Evolutionary conservation across 2,888 invertebrate species (phyloP).

Genomic region (Tetramorium bicarinatum): DNA sequence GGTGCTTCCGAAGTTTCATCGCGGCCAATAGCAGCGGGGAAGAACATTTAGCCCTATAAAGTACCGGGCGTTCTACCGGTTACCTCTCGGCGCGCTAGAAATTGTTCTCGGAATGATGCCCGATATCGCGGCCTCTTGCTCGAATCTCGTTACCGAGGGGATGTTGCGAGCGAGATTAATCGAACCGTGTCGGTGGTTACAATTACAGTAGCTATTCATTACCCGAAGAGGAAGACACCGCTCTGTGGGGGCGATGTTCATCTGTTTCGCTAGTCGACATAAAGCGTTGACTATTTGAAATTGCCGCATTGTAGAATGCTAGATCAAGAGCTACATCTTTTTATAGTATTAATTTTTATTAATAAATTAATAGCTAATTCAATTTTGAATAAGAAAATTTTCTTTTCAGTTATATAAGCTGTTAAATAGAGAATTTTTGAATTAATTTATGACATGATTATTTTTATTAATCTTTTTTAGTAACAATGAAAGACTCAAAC

Average conservation of each 20-base stretch:
- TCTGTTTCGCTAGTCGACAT: neutral
- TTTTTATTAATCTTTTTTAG: neutral
- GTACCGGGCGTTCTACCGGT: slow-evolving; percentile 32
- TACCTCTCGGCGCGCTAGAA: slow-evolving; percentile 14
- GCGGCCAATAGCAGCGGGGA: slow-evolving; percentile 42
- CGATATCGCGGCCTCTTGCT: slow-evolving; percentile 39
- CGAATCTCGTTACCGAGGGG: slow-evolving; percentile 36
- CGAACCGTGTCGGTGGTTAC: slow-evolving; percentile 41
- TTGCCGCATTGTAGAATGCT: neutral
- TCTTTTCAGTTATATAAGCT: neutral
- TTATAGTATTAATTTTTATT: neutral
- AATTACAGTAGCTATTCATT: slow-evolving; percentile 44
- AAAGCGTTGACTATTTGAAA: neutral
- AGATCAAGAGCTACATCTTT: neutral
- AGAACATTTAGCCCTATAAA: slow-evolving; percentile 46
- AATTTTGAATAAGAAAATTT: neutral
- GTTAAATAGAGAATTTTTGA: neutral
- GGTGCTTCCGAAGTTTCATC: slow-evolving; percentile 49
- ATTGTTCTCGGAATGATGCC: slow-evolving; percentile 48
- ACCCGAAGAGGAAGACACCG: slow-evolving; percentile 20
- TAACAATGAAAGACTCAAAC: neutral
- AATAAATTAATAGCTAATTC: slow-evolving; percentile 13
- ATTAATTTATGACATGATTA: slow-evolving; percentile 6
- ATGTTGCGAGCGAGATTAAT: slow-evolving; percentile 38
- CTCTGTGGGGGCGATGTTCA: neutral